Base-by-base conservation (phyloP, 1,140 invertebrate species). In the Fopius arisanus region DNA sequence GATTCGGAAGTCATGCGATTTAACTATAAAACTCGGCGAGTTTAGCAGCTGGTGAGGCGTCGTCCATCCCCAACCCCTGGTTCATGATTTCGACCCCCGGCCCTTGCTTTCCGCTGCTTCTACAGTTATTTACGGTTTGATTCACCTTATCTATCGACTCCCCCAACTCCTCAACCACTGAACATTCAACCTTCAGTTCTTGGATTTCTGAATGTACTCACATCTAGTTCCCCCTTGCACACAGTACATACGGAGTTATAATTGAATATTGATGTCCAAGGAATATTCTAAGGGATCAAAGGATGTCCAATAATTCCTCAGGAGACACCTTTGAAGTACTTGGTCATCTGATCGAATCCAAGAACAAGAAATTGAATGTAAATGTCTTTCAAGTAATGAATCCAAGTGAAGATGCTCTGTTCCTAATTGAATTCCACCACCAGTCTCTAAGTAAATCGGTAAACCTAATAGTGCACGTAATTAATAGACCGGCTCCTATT, bases 101-200 rank as follows among this genome's bases (percentile, higher is more conserved):
- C 51, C 79, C 79, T 82, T 79, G 79, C 82, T 83, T 84, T 83
- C 82, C 83, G 80, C 81, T 81, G 78, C 79, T 86, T 86, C 82
- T 81, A 79, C 84, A 84, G 86, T 88, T 88, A 88, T 88, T 88
- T 88, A 88, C 86, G 86, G 80, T 87, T 87, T 86, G 86, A 87
- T 85, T 88, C 84, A 86, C 87, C 87, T 88, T 87, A 88, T 88
- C 87, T 83, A 72, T 73, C 77, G 76, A 80, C 81, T 79, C 80
- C 81, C 69, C 69, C 78, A 74, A 31, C 54, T 28, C 54, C 23
- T 59, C 54, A 59, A 26, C 54, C 54, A 59, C 19, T 59, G 23
- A 59, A 59, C 54, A 59, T 23, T 59, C 23, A 59, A 28, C 54
- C 54, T 59, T 23, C 14, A 21, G 54, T 23, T 59, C 26, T 28